Base-by-base conservation (phyloP, 2,797 vertebrate genomes). In the Amblyopsis hoosieri region DNA sequence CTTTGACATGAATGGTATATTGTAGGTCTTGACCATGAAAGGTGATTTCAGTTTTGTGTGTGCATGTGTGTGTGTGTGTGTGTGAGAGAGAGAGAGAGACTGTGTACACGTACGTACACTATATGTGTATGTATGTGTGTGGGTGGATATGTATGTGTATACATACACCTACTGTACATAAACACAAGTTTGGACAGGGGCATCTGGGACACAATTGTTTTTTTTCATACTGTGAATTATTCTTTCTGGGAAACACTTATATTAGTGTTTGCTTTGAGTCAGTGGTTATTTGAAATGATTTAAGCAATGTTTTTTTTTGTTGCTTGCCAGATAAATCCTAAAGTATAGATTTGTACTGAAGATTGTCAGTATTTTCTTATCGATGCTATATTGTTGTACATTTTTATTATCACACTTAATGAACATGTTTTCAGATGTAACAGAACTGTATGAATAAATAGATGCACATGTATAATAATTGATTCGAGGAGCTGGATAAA, bases 351-450 rank as follows among this genome's bases (percentile, higher is more conserved):
- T 94, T 94, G 73, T 93, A 92, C 88, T 90, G 85, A 90, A 89
- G 86, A 92, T 83, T 85, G 85, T 92, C 93, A 92, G 92, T 94
- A 94, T 94, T 94, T 94, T 94, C 91, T 81, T 92, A 93, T 89
- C 49, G 55, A 89, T 83, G 72, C 78, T 86, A 81, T 82, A 88
- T 85, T 77, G 66, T 84, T 92, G 87, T 91, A 91, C 79, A 90
- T 92, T 92, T 92, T 80, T 92, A 92, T 81, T 91, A 92, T 91
- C 74, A 81, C 78, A 60, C 74, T 75, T 81, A 89, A 92, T 90
- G 82, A 85, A 85, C 76, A 80, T 79, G 78, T 91, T 91, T 87
- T 84, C 78, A 83, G 76, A 85, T 68, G 74, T 71, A 85, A 84
- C 85, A 81, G 73, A 87, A 59, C 65, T 79, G 52, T 86, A 82